Evolutionary conservation across 2,113 vertebrate species (phyloP).

Genomic region (Electrona antarctica): DNA sequence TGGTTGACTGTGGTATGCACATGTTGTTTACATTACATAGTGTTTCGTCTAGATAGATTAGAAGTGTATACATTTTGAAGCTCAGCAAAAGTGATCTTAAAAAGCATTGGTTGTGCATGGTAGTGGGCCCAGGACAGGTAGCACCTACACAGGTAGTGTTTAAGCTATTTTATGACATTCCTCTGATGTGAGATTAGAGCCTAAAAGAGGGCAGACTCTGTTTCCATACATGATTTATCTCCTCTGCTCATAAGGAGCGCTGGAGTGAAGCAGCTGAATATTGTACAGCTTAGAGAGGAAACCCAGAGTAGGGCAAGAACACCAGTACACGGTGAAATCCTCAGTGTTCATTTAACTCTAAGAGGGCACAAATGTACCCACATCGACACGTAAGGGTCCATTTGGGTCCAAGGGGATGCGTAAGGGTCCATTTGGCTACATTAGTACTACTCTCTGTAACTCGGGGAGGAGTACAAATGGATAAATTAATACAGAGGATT

Average conservation of each 20-base stretch:
- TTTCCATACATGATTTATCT: constrained; percentile 67
- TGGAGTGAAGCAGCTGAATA: constrained; percentile 47
- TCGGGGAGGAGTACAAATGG: too few relatives aligned
- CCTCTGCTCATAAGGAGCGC: constrained; percentile 49
- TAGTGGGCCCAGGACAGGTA: constrained; percentile 61
- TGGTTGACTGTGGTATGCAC: constrained; percentile 71
- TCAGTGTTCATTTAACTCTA: too few relatives aligned
- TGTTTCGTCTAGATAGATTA: constrained; percentile 38
- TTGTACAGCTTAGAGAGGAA: constrained; percentile 34
- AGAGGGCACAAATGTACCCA: too few relatives aligned
- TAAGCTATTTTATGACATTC: constrained; percentile 65
- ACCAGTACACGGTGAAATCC: constrained; percentile 26
- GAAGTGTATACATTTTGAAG: constrained; percentile 64
- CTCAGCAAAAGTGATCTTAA: constrained; percentile 67
- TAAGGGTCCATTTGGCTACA: too few relatives aligned
- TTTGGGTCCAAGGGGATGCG: too few relatives aligned
- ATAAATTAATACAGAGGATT: too few relatives aligned
- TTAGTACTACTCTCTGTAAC: too few relatives aligned
- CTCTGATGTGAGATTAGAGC: constrained; percentile 72
- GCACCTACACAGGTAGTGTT: constrained; percentile 54
- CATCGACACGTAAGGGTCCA: too few relatives aligned
- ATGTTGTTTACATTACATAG: constrained; percentile 74
- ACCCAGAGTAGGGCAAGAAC: constrained; percentile 29
- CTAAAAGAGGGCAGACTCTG: constrained; percentile 61
- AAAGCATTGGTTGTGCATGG: constrained; percentile 55